phyloP scores from a whole-genome alignment of 2,113 vertebrate species.

The Galeopterus variegatus region DNA sequence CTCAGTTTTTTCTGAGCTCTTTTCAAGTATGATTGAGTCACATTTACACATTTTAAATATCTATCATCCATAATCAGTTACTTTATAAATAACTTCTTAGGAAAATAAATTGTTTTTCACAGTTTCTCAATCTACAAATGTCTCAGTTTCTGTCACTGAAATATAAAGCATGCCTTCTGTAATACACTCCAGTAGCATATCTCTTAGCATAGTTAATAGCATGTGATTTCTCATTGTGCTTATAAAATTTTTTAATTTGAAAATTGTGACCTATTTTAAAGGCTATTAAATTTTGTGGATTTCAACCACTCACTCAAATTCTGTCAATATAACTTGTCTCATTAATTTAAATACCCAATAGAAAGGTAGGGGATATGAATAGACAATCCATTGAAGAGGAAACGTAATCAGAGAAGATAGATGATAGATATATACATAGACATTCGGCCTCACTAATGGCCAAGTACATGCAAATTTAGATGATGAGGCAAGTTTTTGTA shows the following conservation, averaged over 20 bases:
- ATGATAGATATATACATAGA: background rate
- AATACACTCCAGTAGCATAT: background rate
- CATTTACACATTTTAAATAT: background rate
- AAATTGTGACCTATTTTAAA: conserved; percentile 43
- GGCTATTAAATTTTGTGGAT: conserved; percentile 54
- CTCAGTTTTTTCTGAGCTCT: background rate
- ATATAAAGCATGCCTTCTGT: background rate
- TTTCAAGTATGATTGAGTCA: background rate
- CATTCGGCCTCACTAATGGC: background rate
- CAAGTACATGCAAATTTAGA: conserved; percentile 51
- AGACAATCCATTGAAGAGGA: conserved; percentile 40
- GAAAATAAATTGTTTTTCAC: background rate
- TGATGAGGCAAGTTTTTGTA: background rate
- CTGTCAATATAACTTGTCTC: conserved; percentile 24
- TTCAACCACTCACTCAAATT: conserved; percentile 15
- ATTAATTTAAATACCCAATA: conserved; percentile 37
- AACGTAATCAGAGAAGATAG: conserved; percentile 31
- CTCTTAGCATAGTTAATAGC: background rate
- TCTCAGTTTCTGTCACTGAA: background rate
- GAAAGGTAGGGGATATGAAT: conserved; percentile 17
- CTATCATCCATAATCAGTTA: background rate
- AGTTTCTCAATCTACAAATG: background rate
- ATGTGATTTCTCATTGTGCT: conserved; percentile 36
- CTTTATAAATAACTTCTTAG: background rate
- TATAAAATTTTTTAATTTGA: conserved; percentile 36